Evolutionary conservation across 2,113 vertebrate genomes (phyloP).

Genomic region (Pseudorhombus dupliciocellatus): DNA sequence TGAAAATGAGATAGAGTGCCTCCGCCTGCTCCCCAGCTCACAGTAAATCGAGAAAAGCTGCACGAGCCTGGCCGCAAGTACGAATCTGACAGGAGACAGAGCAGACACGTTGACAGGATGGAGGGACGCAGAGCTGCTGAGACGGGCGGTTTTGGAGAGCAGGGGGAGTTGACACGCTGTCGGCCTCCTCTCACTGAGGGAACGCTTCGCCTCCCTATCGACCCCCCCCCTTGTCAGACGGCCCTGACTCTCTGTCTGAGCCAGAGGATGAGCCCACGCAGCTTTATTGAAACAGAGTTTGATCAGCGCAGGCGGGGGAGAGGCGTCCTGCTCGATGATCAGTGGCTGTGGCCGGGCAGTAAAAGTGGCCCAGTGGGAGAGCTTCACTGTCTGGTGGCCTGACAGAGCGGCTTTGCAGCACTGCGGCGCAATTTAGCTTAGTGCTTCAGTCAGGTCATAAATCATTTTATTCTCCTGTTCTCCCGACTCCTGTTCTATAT

Average conservation of each 20-base stretch:
- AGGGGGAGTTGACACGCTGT: slow-evolving; percentile 27
- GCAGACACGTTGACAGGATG: slow-evolving; percentile 36
- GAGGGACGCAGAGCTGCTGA: slow-evolving; percentile 50
- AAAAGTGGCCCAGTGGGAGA: slow-evolving; percentile 41
- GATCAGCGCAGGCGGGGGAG: slow-evolving; percentile 31
- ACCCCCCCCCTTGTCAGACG: slow-evolving; percentile 16
- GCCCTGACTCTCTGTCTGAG: not conserved
- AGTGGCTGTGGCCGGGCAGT: slow-evolving; percentile 26
- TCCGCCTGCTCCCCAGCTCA: slow-evolving; percentile 24
- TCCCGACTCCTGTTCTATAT: slow-evolving; percentile 79
- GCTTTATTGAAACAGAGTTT: slow-evolving; percentile 24
- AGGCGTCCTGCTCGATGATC: slow-evolving; percentile 48
- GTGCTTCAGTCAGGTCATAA: slow-evolving; percentile 81
- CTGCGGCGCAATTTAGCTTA: slow-evolving; percentile 83
- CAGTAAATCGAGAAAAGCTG: slow-evolving; percentile 46
- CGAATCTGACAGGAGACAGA: slow-evolving; percentile 73
- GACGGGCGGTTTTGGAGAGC: slow-evolving; percentile 39
- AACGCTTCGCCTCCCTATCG: slow-evolving; percentile 19
- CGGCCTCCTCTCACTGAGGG: slow-evolving; percentile 20
- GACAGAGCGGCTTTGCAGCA: slow-evolving; percentile 76
- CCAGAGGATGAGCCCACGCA: not conserved
- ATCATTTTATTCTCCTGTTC: slow-evolving; percentile 77
- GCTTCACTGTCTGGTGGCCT: slow-evolving; percentile 45
- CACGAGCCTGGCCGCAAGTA: slow-evolving; percentile 27
- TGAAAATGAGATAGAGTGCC: slow-evolving; percentile 57